These are phyloP conservation scores for Marisa cornuarietis DNA, from an alignment of 1,140 invertebrate genomes.

Conservation along the genomic window DNA sequence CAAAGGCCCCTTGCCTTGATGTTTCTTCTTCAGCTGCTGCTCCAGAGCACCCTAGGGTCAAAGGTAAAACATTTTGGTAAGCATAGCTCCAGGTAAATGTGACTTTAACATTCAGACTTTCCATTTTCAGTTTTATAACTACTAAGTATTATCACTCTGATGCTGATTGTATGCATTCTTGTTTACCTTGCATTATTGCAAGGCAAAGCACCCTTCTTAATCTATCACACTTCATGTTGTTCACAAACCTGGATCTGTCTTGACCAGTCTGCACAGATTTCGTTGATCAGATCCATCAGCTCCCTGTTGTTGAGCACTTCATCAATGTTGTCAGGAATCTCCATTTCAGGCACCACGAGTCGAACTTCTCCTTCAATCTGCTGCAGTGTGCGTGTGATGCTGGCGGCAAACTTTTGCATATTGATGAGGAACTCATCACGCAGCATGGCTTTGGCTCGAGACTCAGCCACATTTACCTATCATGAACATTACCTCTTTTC, in stretches of 20 bases:
- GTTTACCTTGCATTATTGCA: no score
- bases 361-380: slow-evolving; percentile 68
- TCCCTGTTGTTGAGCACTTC: slow-evolving; percentile 61
- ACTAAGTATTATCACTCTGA: no score
- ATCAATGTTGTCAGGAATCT: slow-evolving; percentile 56
- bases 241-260: slow-evolving; percentile 50
- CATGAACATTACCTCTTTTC: no score
- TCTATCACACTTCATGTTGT: no score
- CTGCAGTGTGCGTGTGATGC: slow-evolving; percentile 65
- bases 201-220: no score
- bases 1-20: slow-evolving; percentile 78
- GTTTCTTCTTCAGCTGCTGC: slow-evolving; percentile 60
- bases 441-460: slow-evolving; percentile 60
- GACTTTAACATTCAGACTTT: no score
- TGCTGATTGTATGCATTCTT: no score
- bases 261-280: slow-evolving; percentile 62
- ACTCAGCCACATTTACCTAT: slow-evolving; percentile 53
- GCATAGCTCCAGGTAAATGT: not conserved
- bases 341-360: slow-evolving; percentile 64
- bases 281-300: slow-evolving; percentile 56
- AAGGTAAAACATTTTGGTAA: not conserved
- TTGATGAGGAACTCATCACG: slow-evolving; percentile 67
- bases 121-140: no score
- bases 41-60: slow-evolving; percentile 53
- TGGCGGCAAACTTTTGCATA: slow-evolving; percentile 67